Conservation (phyloP, 2,888 invertebrate species). For the Bellardia bayeri region DNA sequence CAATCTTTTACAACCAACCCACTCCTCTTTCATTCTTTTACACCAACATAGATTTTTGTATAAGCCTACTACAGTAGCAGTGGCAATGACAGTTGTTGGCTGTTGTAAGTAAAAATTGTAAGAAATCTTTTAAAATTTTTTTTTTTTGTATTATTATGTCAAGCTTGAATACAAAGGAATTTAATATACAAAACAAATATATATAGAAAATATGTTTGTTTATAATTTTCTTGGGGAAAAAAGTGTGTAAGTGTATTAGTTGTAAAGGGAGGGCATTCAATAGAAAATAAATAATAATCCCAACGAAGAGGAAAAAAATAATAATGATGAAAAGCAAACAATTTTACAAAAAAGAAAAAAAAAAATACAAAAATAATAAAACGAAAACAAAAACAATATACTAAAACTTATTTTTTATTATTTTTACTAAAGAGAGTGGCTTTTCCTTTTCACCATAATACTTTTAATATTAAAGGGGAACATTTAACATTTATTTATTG, state of each 20-base stretch:
- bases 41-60: too few relatives aligned
- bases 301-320: not conserved
- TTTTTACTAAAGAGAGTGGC: not conserved
- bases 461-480: not conserved
- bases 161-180: slow-evolving; percentile 4
- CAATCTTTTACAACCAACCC: too few relatives aligned
- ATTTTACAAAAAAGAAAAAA: not conserved
- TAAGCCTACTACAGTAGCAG: too few relatives aligned
- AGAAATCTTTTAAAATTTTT: too few relatives aligned
- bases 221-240: not conserved
- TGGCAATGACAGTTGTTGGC: not conserved
- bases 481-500: not conserved
- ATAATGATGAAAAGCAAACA: slow-evolving; percentile 13
- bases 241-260: not conserved
- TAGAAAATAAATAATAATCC: slow-evolving; percentile 6
- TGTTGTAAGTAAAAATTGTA: too few relatives aligned
- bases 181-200: not conserved
- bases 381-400: not conserved
- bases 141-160: not conserved
- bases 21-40: too few relatives aligned
- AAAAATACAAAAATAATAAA: too few relatives aligned
- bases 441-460: not conserved
- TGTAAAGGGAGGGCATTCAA: not conserved
- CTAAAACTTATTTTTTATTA: slow-evolving; percentile 2
- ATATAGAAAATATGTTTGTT: not conserved